These are phyloP conservation scores for Chelonus insularis DNA, from an alignment of 1,140 invertebrate species.

Conservation along the genomic window DNA sequence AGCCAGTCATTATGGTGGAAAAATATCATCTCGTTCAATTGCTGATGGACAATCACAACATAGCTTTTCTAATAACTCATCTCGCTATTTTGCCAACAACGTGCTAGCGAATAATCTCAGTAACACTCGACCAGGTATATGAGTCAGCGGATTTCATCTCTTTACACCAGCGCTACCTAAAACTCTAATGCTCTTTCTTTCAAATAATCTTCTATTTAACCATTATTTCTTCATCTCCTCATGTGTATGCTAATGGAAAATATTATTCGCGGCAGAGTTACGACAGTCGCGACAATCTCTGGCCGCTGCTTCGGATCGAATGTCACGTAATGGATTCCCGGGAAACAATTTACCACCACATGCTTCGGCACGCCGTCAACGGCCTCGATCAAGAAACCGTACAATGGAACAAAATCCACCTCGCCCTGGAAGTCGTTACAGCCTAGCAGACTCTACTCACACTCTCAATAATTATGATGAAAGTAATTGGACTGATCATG, in stretches of 20 bases:
- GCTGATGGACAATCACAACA: slow-evolving; percentile 85
- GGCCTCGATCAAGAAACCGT: slow-evolving; percentile 65
- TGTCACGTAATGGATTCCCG: slow-evolving; percentile 70
- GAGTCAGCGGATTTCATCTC: no score
- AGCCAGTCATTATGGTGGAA: slow-evolving; percentile 57
- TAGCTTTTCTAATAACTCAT: slow-evolving; percentile 80
- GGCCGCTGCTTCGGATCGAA: slow-evolving; percentile 76
- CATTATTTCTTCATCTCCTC: no score
- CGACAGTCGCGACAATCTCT: slow-evolving; percentile 81
- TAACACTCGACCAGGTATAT: slow-evolving; percentile 73
- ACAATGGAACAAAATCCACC: slow-evolving; percentile 57
- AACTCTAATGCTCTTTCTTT: no score
- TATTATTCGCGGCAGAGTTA: slow-evolving; percentile 63
- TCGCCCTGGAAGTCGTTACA: slow-evolving; percentile 68
- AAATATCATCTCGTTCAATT: slow-evolving; percentile 63
- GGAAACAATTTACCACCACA: slow-evolving; percentile 55
- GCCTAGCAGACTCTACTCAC: slow-evolving; percentile 72
- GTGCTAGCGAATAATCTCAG: slow-evolving; percentile 76
- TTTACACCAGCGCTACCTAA: not conserved
- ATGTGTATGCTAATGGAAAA: slow-evolving; percentile 16
- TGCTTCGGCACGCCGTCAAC: slow-evolving; percentile 68
- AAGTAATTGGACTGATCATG: slow-evolving; percentile 94
- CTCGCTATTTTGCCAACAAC: slow-evolving; percentile 69
- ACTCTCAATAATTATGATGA: slow-evolving; percentile 84
- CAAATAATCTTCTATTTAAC: no score